Base-by-base conservation (phyloP, 2,113 vertebrate species). In the Rhynchopsitta pachyrhyncha region DNA sequence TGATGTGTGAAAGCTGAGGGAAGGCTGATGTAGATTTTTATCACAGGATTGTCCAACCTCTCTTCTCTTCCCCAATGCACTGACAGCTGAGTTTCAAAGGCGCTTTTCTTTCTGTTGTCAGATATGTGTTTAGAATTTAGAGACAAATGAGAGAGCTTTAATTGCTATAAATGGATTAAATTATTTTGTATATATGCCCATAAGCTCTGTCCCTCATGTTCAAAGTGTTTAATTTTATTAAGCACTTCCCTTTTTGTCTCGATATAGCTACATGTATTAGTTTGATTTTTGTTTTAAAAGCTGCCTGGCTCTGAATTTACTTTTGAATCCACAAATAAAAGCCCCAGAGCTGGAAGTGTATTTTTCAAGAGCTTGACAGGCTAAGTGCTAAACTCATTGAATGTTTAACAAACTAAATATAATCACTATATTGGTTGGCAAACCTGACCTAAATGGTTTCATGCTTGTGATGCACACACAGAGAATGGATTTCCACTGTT, bases 151-250 rank as follows among this genome's bases (percentile, higher is more conserved):
- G 10, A 69, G 47, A 52, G 12, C 47, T 82, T 91, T 90, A 90
- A 80, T 91, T 90, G 24, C n/a, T 94, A 5, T 90, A 94, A 95
- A 79, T 49, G 69, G 88, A 96, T 96, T 96, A 94, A 88, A 67
- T 83, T 11, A 67, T 93, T 93, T 88, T 93, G 19, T 86, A 17
- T 92, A 57, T 76, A 49, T 69, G 69, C 69, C 69, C 24, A 37
- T 95, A 89, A 92, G 93, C 66, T 79, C 66, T 82, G 35, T 28
- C 44, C 28, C 39, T 82, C 27, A 41, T 82, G 39, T 91, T 92
- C 66, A 60, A 82, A 95, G 74, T 83, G n/a, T 52, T 86, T 93
- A 27, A 83, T 92, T 91, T 92, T 93, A 64, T 90, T 88, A 87
- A 84, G 47, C 75, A 69, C 31, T 85, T 88, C 71, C 7, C 13